These are phyloP conservation scores for Syngnathus floridae DNA, from an alignment of 2,113 vertebrate species.

Conservation along the genomic window DNA sequence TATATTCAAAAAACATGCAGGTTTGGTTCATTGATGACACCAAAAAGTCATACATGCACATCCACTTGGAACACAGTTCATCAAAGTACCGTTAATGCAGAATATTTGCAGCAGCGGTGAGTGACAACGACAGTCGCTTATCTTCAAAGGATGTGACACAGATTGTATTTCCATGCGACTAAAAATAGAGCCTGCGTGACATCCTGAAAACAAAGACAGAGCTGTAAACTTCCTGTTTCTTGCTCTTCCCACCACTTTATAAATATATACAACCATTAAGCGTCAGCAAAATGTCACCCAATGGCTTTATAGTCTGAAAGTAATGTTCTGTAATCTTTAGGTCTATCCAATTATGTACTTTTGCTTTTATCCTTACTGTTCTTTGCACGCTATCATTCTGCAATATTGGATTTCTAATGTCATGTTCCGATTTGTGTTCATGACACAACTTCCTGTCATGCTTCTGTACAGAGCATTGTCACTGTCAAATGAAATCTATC, in stretches of 20 bases:
- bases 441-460: no score
- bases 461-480: no score
- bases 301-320: background rate
- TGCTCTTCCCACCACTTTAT: conserved; percentile 47
- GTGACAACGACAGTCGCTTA: conserved; percentile 9
- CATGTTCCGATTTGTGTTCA: background rate
- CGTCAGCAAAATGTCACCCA: background rate
- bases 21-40: background rate
- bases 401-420: background rate
- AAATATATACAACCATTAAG: conserved; percentile 45
- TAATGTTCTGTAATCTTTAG: background rate
- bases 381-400: background rate
- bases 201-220: conserved; percentile 56
- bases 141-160: conserved; percentile 31
- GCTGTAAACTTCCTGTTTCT: conserved; percentile 40
- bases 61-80: background rate
- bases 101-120: background rate
- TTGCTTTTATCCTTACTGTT: background rate
- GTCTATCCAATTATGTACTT: background rate
- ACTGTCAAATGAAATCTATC: background rate
- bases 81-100: conserved; percentile 6
- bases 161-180: conserved; percentile 31
- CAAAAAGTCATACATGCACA: background rate
- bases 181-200: conserved; percentile 50
- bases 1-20: background rate